These are phyloP conservation scores for Harpagoxenus sublaevis DNA, from an alignment of 2,888 invertebrate genomes.

Conservation along the genomic window DNA sequence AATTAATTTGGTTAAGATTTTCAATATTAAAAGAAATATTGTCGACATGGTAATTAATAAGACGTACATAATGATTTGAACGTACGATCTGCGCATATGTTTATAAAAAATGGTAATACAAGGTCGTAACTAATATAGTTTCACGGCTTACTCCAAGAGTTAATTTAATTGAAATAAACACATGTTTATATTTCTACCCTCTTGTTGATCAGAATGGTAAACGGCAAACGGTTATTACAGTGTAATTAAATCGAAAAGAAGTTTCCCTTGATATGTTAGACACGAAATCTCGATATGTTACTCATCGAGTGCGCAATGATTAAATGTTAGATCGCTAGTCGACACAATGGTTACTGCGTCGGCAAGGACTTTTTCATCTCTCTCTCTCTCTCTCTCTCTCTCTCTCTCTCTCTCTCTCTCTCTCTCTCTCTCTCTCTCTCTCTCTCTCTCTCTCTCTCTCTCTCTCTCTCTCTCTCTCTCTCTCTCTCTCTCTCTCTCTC, in stretches of 20 bases:
- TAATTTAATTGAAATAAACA: background rate
- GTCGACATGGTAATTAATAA: background rate
- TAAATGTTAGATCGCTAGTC: conserved; percentile 17
- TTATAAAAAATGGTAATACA: background rate
- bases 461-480: background rate
- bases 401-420: background rate
- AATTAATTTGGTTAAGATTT: background rate
- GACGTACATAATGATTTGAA: background rate
- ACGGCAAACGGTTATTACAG: no score
- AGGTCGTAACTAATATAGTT: background rate
- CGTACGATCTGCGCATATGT: background rate
- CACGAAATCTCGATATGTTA: background rate
- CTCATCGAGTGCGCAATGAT: background rate
- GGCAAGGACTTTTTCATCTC: background rate
- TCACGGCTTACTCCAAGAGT: background rate
- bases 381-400: background rate
- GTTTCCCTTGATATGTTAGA: background rate
- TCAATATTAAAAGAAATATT: background rate
- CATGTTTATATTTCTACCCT: background rate
- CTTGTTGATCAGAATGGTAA: background rate
- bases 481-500: background rate
- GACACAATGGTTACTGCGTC: background rate
- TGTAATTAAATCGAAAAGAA: background rate
- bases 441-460: background rate
- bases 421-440: no score